Base-by-base conservation (phyloP, 2,113 vertebrate species). In the Stigmatopora argus region DNA sequence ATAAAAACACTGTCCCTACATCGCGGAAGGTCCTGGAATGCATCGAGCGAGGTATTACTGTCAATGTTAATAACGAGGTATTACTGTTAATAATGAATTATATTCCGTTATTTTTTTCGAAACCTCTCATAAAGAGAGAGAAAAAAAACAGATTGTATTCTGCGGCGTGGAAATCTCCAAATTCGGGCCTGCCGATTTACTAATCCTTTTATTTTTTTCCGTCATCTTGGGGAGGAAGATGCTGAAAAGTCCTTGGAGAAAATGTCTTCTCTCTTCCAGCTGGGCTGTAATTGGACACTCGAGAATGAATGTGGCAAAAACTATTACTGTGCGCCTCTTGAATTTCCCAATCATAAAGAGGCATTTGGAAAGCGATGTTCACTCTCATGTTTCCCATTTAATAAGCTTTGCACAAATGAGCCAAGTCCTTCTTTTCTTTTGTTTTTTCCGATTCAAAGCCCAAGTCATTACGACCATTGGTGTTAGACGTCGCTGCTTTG, bases 241-340 rank as follows among this genome's bases (percentile, higher is more conserved):
- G 61, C 56, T 72, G 26, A 17, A 48, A 61, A 66, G 38, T 48
- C 51, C 56, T 72, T 61, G 35, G 49, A 23, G 64, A 60, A 57
- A 5, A 48, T 38, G 7, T 68, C 26, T 52, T 31, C n/a, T 46
- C 23, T n/a, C 61, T 11, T 38, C 26, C 64, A 49, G 49, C 58
- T 63, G 59, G 21, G 44, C 55, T 70, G 19, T 44, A 64, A 70
- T 59, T 41, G 45, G 46, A 49, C 53, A 57, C 53, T 70, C 44
- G 18, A 70, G 52, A 44, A 47, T 64, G 51, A 64, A 64, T 73
- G 52, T 21, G 19, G 58, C 19, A 46, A 62, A 72, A 55, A 11
- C 10, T 15, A 62, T 72, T 62, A 44, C 26, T 18, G 51, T 18
- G 23, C 2, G 10, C 59, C 11, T 61, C 58, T 44, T 61, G 38